A percentile compares a stretch with the other conserved stretches of the same genome.
These are phyloP conservation scores for Lottia scabra DNA, from an alignment of 2,888 invertebrate genomes.

Conservation along the genomic window DNA sequence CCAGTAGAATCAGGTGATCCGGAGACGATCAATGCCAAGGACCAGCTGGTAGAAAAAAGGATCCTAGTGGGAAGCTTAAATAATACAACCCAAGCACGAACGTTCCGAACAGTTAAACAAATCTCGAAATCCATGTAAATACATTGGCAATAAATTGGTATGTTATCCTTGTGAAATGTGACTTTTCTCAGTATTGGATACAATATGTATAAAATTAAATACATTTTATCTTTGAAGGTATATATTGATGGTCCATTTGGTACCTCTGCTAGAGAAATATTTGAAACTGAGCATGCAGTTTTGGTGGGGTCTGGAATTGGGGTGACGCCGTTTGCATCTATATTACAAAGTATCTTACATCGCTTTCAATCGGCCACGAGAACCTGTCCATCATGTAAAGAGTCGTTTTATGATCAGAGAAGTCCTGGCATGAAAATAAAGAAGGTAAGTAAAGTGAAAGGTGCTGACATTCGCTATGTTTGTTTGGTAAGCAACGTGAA, in stretches of 20 bases:
- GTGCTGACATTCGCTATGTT: no score
- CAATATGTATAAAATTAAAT: not conserved
- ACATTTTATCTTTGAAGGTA: conserved; percentile 74
- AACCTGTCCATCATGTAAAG: conserved; percentile 85
- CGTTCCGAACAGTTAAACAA: no score
- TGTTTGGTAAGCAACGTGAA: no score
- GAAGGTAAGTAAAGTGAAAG: not conserved
- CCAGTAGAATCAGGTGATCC: no score
- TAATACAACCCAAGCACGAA: no score
- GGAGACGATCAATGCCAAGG: no score
- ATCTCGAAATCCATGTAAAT: no score
- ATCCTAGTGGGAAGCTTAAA: no score
- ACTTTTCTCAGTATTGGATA: no score
- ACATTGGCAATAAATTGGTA: no score
- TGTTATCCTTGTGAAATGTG: no score
- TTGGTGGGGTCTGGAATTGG: conserved; percentile 95
- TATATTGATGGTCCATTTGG: conserved; percentile 95
- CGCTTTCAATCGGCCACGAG: conserved; percentile 88
- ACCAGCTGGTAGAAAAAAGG: no score
- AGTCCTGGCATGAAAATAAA: conserved; percentile 6
- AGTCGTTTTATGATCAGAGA: conserved; percentile 82
- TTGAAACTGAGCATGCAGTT: conserved; percentile 93
- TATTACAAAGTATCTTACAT: conserved; percentile 93
- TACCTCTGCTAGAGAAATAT: conserved; percentile 93
- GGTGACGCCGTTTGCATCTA: conserved; percentile 95